These are phyloP conservation scores for Aythya baeri DNA, from an alignment of 2,113 vertebrate genomes.

Conservation along the genomic window DNA sequence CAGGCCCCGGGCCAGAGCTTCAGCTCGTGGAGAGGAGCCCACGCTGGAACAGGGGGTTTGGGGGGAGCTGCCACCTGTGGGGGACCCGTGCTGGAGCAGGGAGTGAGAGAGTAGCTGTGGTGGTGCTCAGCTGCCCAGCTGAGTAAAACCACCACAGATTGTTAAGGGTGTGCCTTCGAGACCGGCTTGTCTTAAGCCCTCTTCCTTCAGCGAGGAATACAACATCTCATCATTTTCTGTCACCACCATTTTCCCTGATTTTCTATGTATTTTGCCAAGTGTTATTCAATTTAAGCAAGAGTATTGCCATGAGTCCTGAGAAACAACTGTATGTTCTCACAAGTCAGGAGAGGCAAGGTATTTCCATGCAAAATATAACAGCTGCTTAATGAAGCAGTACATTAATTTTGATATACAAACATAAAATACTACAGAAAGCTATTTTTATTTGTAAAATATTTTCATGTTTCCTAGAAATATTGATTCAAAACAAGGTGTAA, in stretches of 20 bases:
- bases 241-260: neutral
- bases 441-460: neutral
- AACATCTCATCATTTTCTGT: neutral
- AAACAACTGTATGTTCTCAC: neutral
- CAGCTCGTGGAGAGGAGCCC: no score
- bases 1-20: no score
- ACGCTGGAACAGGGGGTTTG: no score
- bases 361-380: neutral
- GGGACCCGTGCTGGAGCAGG: no score
- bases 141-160: no score
- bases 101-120: no score
- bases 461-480: fast-evolving
- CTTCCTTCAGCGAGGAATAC: fast-evolving
- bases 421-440: neutral
- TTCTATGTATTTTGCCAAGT: neutral
- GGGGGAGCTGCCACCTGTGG: no score
- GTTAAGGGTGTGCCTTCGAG: neutral
- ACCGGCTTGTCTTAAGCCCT: neutral
- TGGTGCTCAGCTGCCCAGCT: no score
- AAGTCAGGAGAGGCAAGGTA: neutral
- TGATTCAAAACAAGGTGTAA: neutral
- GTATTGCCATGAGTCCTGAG: neutral
- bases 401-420: neutral
- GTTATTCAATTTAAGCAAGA: neutral
- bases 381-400: neutral